Evolutionary conservation across 1,140 invertebrate genomes (phyloP), one percentile per base, ranked within the genome.

Genomic region (Orius laevigatus): DNA sequence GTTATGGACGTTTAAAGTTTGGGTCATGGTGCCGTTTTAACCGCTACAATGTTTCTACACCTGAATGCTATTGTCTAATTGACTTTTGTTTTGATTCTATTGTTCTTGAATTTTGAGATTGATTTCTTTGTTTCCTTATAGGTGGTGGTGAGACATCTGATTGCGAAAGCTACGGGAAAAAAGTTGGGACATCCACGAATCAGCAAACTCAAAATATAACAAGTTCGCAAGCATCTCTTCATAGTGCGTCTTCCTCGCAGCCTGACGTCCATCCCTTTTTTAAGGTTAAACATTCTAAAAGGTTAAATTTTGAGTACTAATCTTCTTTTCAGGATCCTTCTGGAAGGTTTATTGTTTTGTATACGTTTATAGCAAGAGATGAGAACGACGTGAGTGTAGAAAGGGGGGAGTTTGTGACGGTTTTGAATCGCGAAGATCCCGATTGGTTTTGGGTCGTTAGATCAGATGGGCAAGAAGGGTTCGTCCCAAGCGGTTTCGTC

Each of bases 391-490:
- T 94, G 1, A 89, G 81, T 50, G 90, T 95, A 0, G 86, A 93
- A 60, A 69, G 88, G 43, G 89, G 90, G 5, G 90, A 95, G 63
- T 87, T 93, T 68, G 88, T 96, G 1, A 93, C 89, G 16, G 86
- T 94, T 1, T 66, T 95, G 9, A 96, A 95, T 66, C 72, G 82
- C 56, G 89, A 94, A 62, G 91, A 94, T 67, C 81, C 85, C 1
- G 87, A 94, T 62, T 94, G 91, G 91, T 92, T 84, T 60, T 95
- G 90, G 91, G 85, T 95, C 34, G 76, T 90, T 15, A 72, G 85
- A 50, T 85, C 81, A 57, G 87, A 93, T 63, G 86, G 86, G 1
- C 84, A 90, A 59, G 91, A 95, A 68, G 92, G 92, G 9, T 96
- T 96, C 65, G 89, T 95, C 20, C 92, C 92, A 5, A 83, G 83